phyloP scores from a whole-genome alignment of 2,113 vertebrate species.

The Hippocampus guttulatus region DNA sequence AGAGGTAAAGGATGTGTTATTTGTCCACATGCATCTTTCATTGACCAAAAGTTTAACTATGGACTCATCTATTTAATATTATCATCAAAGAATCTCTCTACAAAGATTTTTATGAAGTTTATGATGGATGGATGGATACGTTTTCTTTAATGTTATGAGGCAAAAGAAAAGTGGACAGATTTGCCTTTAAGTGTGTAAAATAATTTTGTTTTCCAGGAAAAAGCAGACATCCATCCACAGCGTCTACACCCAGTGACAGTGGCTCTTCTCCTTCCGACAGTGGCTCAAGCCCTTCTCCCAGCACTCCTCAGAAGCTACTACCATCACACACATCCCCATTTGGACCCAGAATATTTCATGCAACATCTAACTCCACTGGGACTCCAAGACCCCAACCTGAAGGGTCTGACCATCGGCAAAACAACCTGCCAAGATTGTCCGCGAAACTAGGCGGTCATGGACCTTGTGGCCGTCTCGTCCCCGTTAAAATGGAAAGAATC shows the following conservation, averaged over 20 bases:
- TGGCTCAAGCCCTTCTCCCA: conserved; percentile 69
- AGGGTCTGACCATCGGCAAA: conserved; percentile 69
- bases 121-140: background rate
- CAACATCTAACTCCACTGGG: conserved; percentile 51
- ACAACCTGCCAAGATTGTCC: conserved; percentile 49
- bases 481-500: conserved; percentile 76
- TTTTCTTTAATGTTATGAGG: conserved; percentile 5
- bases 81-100: background rate
- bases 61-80: background rate
- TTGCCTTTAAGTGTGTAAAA: background rate
- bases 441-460: conserved; percentile 66
- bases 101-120: conserved; percentile 7
- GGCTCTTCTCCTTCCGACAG: conserved; percentile 70
- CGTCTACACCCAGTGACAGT: conserved; percentile 73
- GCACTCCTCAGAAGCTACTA: conserved; percentile 71
- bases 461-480: conserved; percentile 56
- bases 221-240: conserved; percentile 70
- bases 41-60: background rate
- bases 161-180: conserved; percentile 9
- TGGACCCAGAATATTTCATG: conserved; percentile 63
- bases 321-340: conserved; percentile 65
- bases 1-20: too few relatives aligned
- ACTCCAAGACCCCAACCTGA: conserved; percentile 82
- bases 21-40: too few relatives aligned
- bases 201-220: conserved; percentile 63